Percentiles rank a stretch among this genome's conserved stretches.
phyloP scores from a whole-genome alignment of 2,113 vertebrate species.

The Perognathus longimembris region DNA sequence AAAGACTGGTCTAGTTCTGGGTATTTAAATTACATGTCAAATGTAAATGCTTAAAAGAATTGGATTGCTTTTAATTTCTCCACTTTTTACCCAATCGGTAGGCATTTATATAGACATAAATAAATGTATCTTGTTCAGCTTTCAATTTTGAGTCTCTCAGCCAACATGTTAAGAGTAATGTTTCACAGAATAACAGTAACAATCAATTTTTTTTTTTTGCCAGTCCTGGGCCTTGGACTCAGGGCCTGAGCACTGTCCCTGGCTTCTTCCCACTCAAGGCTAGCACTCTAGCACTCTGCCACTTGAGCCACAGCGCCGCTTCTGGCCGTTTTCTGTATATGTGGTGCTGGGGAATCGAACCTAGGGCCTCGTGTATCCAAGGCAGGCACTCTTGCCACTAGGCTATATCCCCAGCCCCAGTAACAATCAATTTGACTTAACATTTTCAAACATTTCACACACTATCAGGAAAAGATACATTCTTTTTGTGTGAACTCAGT shows the following conservation, averaged over 20 bases:
- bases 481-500: not conserved
- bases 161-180: not conserved
- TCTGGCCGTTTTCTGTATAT: too few relatives aligned
- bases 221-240: too few relatives aligned
- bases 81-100: not conserved
- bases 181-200: not conserved
- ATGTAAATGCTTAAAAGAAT: not conserved
- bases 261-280: too few relatives aligned
- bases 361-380: too few relatives aligned
- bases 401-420: too few relatives aligned
- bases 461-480: not conserved
- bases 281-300: too few relatives aligned
- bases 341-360: too few relatives aligned
- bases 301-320: too few relatives aligned
- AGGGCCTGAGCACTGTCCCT: too few relatives aligned
- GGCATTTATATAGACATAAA: not conserved
- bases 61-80: conserved; percentile 19
- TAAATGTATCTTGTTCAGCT: conserved; percentile 23
- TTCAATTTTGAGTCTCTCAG: not conserved
- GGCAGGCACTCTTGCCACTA: too few relatives aligned
- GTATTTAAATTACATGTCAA: conserved; percentile 32
- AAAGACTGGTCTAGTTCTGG: not conserved
- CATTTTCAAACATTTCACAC: not conserved
- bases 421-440: not conserved
- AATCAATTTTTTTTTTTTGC: too few relatives aligned